Evolutionary conservation across 2,888 invertebrate genomes (phyloP).

Genomic region (Oligia fasciuncula): DNA sequence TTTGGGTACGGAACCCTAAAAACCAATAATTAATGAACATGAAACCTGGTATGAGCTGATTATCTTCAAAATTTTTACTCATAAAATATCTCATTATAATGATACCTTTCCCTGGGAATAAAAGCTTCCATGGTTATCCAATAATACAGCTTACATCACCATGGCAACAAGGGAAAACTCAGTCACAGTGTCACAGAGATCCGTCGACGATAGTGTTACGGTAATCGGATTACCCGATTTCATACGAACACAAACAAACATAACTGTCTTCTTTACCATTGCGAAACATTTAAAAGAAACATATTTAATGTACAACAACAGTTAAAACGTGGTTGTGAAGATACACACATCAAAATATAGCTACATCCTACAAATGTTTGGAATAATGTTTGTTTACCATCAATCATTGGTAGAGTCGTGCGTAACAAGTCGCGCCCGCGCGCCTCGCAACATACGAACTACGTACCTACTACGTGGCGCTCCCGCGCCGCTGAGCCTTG

Average conservation of each 20-base stretch:
- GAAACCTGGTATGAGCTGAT: not conserved
- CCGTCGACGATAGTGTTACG: slow-evolving; percentile 27
- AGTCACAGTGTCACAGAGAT: slow-evolving; percentile 4
- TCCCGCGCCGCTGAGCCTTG: slow-evolving; percentile 31
- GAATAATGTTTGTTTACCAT: slow-evolving; percentile 65
- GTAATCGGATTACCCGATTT: slow-evolving; percentile 28
- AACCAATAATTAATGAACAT: not conserved
- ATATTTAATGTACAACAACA: slow-evolving; percentile 34
- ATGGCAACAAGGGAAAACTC: slow-evolving; percentile 23
- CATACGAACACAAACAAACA: slow-evolving; percentile 29
- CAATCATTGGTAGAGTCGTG: slow-evolving; percentile 60
- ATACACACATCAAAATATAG: slow-evolving; percentile 64
- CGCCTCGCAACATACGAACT: slow-evolving; percentile 18
- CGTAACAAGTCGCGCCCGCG: slow-evolving; percentile 42
- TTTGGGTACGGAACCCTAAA: too few relatives aligned
- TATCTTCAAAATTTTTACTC: not conserved
- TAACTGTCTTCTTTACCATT: slow-evolving; percentile 21
- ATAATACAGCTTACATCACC: slow-evolving; percentile 17
- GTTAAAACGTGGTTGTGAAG: slow-evolving; percentile 47
- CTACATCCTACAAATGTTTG: slow-evolving; percentile 54
- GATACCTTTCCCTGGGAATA: not conserved
- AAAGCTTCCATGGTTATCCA: slow-evolving; percentile 17
- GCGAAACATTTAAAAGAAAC: slow-evolving; percentile 39
- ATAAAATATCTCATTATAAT: slow-evolving; percentile 12
- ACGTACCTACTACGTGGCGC: slow-evolving; percentile 16